Percentiles rank a stretch among this genome's conserved stretches.
These are phyloP conservation scores for Drosophila anceps DNA, from an alignment of 2,888 invertebrate species.

Conservation along the genomic window DNA sequence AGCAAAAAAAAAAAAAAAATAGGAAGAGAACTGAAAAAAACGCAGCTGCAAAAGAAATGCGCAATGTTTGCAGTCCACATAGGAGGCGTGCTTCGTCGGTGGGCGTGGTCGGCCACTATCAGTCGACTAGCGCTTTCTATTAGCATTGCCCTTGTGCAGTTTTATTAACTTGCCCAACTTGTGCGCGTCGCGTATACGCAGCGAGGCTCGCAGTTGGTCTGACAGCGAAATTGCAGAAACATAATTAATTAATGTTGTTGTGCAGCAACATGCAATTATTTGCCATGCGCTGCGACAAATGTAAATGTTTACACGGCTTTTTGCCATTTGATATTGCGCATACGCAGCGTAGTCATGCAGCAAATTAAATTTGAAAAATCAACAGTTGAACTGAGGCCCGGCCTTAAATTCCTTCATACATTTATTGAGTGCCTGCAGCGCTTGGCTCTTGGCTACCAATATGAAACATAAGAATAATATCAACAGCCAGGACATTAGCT, in stretches of 20 bases:
- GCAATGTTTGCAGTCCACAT: conserved; percentile 62
- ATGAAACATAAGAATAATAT: conserved; percentile 16
- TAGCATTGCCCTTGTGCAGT: conserved; percentile 50
- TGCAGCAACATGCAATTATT: conserved; percentile 47
- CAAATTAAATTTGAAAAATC: conserved; percentile 45
- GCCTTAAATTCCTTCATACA: conserved; percentile 40
- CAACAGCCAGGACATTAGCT: conserved; percentile 20
- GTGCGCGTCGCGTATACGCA: conserved; percentile 29
- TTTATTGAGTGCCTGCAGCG: conserved; percentile 32
- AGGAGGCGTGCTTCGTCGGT: conserved; percentile 15
- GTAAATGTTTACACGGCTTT: conserved; percentile 51
- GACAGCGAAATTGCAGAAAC: conserved; percentile 15
- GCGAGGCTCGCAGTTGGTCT: not conserved
- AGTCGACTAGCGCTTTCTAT: conserved; percentile 16
- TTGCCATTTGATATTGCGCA: conserved; percentile 46
- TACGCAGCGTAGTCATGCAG: conserved; percentile 41
- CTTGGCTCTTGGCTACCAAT: conserved; percentile 3
- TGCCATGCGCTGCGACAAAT: conserved; percentile 37
- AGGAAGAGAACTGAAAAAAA: conserved; percentile 40
- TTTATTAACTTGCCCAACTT: conserved; percentile 48
- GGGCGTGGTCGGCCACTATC: conserved; percentile 20
- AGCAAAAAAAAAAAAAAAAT: conserved; percentile 53
- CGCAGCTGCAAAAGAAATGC: conserved; percentile 70
- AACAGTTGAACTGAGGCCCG: conserved; percentile 19
- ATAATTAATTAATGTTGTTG: conserved; percentile 68